Conservation (phyloP, 1,140 invertebrate genomes). For the Zaprionus davidi region DNA sequence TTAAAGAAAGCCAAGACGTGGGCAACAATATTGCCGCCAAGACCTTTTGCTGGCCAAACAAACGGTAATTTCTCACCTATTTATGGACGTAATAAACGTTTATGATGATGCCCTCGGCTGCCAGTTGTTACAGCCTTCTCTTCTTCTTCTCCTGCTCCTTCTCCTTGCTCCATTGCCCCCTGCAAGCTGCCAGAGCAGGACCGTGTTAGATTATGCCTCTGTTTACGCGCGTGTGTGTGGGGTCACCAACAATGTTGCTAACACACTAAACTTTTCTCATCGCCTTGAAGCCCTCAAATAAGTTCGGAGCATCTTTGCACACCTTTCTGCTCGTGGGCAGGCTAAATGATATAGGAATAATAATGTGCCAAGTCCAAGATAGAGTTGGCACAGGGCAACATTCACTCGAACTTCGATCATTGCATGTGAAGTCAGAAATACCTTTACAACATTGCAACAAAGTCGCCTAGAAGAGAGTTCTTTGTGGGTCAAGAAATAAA, state of each 20-base stretch:
- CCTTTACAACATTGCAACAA: background rate
- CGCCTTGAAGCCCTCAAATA: constrained; percentile 12
- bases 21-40: constrained; percentile 73
- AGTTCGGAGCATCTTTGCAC: background rate
- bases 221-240: constrained; percentile 24
- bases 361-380: constrained; percentile 7
- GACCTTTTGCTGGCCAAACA: constrained; percentile 52
- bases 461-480: background rate
- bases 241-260: constrained; percentile 57
- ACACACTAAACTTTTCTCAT: constrained; percentile 54
- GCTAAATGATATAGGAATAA: constrained; percentile 35
- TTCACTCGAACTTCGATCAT: constrained; percentile 24
- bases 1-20: constrained; percentile 58
- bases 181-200: constrained; percentile 18
- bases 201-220: constrained; percentile 46
- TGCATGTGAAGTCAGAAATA: background rate
- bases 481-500: background rate
- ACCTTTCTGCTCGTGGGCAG: constrained; percentile 12
- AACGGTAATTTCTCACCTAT: constrained; percentile 79
- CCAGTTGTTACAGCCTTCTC: constrained; percentile 6
- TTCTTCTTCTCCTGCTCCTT: constrained; percentile 2
- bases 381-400: constrained; percentile 12
- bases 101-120: constrained; percentile 64
- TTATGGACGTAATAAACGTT: constrained; percentile 78
- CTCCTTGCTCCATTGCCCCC: background rate